Conservation (phyloP, 2,797 vertebrate species). For the Amazona ochrocephala region DNA sequence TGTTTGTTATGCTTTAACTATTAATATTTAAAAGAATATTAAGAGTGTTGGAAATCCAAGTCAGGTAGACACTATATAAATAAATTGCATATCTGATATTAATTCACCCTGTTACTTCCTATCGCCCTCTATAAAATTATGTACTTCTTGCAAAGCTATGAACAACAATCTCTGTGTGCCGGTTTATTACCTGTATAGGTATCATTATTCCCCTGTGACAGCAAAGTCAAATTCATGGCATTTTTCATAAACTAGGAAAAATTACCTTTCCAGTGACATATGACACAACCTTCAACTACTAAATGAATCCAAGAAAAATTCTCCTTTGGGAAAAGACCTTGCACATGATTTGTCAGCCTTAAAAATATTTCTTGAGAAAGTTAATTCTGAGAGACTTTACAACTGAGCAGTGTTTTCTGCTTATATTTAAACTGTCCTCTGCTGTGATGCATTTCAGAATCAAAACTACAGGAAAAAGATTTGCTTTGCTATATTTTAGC, state of each 20-base stretch:
- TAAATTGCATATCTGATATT: conserved; percentile 54
- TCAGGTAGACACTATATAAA: conserved; percentile 30
- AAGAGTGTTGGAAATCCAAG: conserved; percentile 10
- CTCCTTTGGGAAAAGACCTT: conserved; percentile 54
- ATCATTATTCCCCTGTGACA: conserved; percentile 69
- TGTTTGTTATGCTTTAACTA: conserved; percentile 58
- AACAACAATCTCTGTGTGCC: conserved; percentile 25
- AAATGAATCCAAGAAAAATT: conserved; percentile 65
- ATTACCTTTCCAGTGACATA: conserved; percentile 68
- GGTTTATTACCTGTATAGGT: conserved; percentile 66
- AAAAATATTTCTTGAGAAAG: conserved; percentile 47
- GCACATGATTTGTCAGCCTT: conserved; percentile 53
- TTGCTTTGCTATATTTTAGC: background rate
- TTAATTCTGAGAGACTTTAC: conserved; percentile 50
- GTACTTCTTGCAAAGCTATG: conserved; percentile 36
- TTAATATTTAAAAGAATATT: conserved; percentile 54
- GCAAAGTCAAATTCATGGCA: conserved; percentile 65
- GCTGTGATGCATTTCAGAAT: conserved; percentile 24
- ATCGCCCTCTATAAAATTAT: conserved; percentile 23
- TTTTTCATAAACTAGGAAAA: conserved; percentile 68
- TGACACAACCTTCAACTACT: conserved; percentile 59
- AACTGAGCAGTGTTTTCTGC: conserved; percentile 6
- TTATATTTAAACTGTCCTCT: conserved; percentile 27
- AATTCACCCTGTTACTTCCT: conserved; percentile 38
- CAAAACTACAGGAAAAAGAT: background rate